Conservation (phyloP, 2,888 invertebrate species). For the Leucozona laternaria region DNA sequence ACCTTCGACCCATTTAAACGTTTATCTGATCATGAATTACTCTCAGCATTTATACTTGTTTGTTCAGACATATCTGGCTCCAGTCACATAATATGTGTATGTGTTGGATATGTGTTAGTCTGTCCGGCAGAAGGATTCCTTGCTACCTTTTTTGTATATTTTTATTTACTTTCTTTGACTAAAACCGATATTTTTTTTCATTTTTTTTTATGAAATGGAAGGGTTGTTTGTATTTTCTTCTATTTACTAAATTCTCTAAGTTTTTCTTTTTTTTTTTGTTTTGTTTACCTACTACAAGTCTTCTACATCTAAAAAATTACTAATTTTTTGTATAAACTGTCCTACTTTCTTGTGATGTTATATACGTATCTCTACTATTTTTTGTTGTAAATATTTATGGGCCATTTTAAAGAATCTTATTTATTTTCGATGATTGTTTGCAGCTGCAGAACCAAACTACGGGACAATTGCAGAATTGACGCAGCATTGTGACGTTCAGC, state of each 20-base stretch:
- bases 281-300: conserved; percentile 38
- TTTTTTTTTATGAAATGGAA: conserved; percentile 40
- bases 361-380: background rate
- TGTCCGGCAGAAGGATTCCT: conserved; percentile 40
- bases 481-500: conserved; percentile 96
- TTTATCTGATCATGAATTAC: too few relatives aligned
- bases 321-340: conserved; percentile 39
- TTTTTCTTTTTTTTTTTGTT: conserved; percentile 22
- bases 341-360: conserved; percentile 36
- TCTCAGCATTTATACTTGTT: too few relatives aligned
- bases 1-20: too few relatives aligned
- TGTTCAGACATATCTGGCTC: conserved; percentile 66
- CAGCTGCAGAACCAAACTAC: conserved; percentile 94
- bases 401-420: conserved; percentile 83
- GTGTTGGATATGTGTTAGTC: conserved; percentile 72
- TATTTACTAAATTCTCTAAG: conserved; percentile 41
- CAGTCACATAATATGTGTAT: conserved; percentile 66
- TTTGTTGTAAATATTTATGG: conserved; percentile 18
- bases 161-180: conserved; percentile 5
- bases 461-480: conserved; percentile 91
- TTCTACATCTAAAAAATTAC: conserved; percentile 49
- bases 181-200: conserved; percentile 5
- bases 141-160: conserved; percentile 21
- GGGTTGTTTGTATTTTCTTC: conserved; percentile 29
- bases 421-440: conserved; percentile 97